phyloP scores from a whole-genome alignment of 2,888 invertebrate genomes.

The Thalpophila matura region DNA sequence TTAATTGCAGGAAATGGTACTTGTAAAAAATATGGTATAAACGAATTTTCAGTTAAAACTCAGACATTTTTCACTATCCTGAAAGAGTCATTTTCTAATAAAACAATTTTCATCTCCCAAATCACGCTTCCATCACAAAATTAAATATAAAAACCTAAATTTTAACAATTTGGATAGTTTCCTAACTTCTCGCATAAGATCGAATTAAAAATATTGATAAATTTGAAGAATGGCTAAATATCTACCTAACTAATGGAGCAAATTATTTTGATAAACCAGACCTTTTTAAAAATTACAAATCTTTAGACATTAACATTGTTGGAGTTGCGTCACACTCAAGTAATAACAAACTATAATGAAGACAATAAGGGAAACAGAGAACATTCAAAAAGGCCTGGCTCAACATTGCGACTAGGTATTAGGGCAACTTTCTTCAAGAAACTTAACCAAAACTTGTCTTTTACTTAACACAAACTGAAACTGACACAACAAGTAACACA shows the following conservation, averaged over 20 bases:
- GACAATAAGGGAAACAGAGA: slow-evolving; percentile 61
- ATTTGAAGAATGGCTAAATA: slow-evolving; percentile 89
- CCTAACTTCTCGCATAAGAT: slow-evolving; percentile 77
- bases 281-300: slow-evolving; percentile 76
- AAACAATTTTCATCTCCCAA: slow-evolving; percentile 59
- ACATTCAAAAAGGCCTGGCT: slow-evolving; percentile 80
- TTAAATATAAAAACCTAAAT: slow-evolving; percentile 74
- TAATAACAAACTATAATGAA: slow-evolving; percentile 65
- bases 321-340: slow-evolving; percentile 57
- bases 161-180: slow-evolving; percentile 71
- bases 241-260: slow-evolving; percentile 90
- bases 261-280: slow-evolving; percentile 83
- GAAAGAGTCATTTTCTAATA: slow-evolving; percentile 20
- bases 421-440: slow-evolving; percentile 83
- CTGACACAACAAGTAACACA: slow-evolving; percentile 67
- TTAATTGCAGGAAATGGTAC: neutral
- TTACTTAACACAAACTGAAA: slow-evolving; percentile 73
- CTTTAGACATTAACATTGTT: slow-evolving; percentile 61
- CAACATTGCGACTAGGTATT: slow-evolving; percentile 86
- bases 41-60: neutral
- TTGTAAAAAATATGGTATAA: slow-evolving; percentile 6
- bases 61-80: slow-evolving; percentile 3
- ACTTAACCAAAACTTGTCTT: slow-evolving; percentile 77
- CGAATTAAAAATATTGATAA: slow-evolving; percentile 82
- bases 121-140: slow-evolving; percentile 62